Evolutionary conservation across 2,797 vertebrate species (phyloP).

Genomic region (Parotocinclus haroldoi): DNA sequence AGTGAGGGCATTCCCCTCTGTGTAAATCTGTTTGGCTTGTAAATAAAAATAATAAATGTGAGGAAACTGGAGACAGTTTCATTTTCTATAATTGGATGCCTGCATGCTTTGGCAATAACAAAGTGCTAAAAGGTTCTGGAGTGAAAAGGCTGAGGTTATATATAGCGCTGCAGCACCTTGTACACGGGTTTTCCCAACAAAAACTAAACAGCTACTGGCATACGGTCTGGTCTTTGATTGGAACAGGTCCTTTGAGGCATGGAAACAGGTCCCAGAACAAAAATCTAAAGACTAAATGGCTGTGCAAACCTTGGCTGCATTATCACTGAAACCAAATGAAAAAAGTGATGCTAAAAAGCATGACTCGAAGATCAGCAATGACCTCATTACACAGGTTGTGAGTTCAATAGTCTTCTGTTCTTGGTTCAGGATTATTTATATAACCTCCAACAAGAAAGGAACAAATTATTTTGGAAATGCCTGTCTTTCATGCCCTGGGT

Average conservation of each 20-base stretch:
- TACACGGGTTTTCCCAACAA: conserved; percentile 30
- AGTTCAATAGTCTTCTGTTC: too few relatives aligned
- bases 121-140: conserved; percentile 23
- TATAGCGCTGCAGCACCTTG: conserved; percentile 22
- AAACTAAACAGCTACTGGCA: conserved; percentile 25
- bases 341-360: too few relatives aligned
- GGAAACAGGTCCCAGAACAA: neutral
- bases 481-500: too few relatives aligned
- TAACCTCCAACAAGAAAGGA: too few relatives aligned
- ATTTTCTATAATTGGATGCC: conserved; percentile 28
- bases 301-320: too few relatives aligned
- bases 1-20: conserved; percentile 5
- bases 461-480: too few relatives aligned
- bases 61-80: conserved; percentile 19
- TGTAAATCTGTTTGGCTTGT: conserved; percentile 13
- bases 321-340: too few relatives aligned
- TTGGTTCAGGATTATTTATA: too few relatives aligned
- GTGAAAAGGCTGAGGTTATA: conserved; percentile 27
- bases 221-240: conserved; percentile 1
- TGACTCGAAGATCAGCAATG: too few relatives aligned
- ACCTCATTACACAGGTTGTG: too few relatives aligned
- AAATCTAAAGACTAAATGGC: too few relatives aligned
- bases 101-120: conserved; percentile 31
- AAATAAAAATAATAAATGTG: conserved; percentile 22
- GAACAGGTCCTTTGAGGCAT: neutral